Evolutionary conservation across 2,797 vertebrate species (phyloP).

Genomic region (Bufotes viridis): DNA sequence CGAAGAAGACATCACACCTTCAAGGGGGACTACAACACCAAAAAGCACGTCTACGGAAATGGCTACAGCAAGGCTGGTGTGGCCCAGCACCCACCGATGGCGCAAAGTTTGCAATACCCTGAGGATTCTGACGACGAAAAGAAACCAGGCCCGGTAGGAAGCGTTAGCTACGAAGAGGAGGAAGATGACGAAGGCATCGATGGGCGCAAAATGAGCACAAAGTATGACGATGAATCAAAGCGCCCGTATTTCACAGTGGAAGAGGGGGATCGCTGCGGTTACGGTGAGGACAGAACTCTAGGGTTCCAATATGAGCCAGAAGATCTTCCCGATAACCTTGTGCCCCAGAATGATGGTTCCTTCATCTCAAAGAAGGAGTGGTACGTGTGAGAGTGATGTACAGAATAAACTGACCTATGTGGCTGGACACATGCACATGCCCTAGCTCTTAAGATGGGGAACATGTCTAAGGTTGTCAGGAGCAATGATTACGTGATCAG

Average conservation of each 20-base stretch:
- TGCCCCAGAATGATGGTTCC: constrained; percentile 97
- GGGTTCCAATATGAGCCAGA: constrained; percentile 92
- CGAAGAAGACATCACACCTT: constrained; percentile 96
- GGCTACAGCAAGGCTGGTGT: constrained; percentile 95
- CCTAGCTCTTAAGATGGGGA: constrained; percentile 32
- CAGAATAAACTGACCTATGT: not conserved
- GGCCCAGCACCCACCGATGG: constrained; percentile 86
- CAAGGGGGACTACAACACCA: constrained; percentile 99
- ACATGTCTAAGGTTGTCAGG: constrained; percentile 23
- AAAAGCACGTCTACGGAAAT: constrained; percentile 97
- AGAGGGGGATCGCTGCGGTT: constrained; percentile 86
- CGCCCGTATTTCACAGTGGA: constrained; percentile 98
- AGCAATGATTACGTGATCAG: constrained; percentile 38
- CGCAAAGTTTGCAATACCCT: constrained; percentile 95
- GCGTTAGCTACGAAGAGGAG: constrained; percentile 85
- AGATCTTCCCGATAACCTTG: constrained; percentile 95
- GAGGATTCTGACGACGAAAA: constrained; percentile 98
- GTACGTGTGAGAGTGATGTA: constrained; percentile 88
- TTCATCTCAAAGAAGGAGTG: constrained; percentile 99
- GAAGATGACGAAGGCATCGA: constrained; percentile 84
- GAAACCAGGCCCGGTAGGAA: constrained; percentile 86
- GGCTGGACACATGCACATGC: constrained; percentile 24
- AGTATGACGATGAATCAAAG: constrained; percentile 89
- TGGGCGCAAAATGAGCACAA: constrained; percentile 73
- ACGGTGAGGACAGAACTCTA: constrained; percentile 94